These are phyloP conservation scores for Metallyticus violacea DNA, from an alignment of 2,888 invertebrate genomes.

Conservation along the genomic window DNA sequence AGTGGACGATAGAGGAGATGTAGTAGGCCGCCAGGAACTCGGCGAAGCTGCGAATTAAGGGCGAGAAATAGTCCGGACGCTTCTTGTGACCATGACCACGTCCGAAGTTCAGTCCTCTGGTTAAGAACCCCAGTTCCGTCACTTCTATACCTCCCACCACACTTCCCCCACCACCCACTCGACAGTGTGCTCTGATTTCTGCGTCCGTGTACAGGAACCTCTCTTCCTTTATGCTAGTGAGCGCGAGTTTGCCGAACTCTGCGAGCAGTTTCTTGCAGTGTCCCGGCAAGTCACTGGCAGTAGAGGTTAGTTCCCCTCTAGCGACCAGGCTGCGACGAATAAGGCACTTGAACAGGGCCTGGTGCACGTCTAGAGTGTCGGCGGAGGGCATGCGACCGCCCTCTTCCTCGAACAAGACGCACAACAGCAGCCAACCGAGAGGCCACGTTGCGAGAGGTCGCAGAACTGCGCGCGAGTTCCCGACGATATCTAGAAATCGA, in stretches of 20 bases:
- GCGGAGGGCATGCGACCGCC: constrained; percentile 44
- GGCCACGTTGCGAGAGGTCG: constrained; percentile 52
- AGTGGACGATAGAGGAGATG: constrained; percentile 52
- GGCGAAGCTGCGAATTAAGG: constrained; percentile 52
- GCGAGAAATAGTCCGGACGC: constrained; percentile 49
- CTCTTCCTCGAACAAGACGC: constrained; percentile 52
- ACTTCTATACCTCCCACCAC: constrained; percentile 39
- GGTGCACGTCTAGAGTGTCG: constrained; percentile 47
- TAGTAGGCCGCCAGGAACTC: constrained; percentile 57
- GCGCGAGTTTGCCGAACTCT: constrained; percentile 53
- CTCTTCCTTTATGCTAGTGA: constrained; percentile 50
- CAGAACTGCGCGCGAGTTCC: constrained; percentile 39
- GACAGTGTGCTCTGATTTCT: constrained; percentile 50
- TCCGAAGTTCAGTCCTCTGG: constrained; percentile 47
- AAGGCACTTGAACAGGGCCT: constrained; percentile 49
- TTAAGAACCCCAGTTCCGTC: constrained; percentile 49
- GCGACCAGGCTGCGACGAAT: constrained; percentile 45
- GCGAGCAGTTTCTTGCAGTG: constrained; percentile 51
- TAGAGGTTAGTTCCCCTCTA: constrained; percentile 36
- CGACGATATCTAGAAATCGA: constrained; percentile 29
- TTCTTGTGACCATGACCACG: constrained; percentile 43
- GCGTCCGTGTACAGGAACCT: constrained; percentile 49
- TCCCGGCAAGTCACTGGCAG: constrained; percentile 44
- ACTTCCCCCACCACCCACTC: constrained; percentile 22
- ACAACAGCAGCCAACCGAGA: constrained; percentile 53